These are phyloP conservation scores for Acrobasis suavella DNA, from an alignment of 2,888 invertebrate genomes.

Conservation along the genomic window DNA sequence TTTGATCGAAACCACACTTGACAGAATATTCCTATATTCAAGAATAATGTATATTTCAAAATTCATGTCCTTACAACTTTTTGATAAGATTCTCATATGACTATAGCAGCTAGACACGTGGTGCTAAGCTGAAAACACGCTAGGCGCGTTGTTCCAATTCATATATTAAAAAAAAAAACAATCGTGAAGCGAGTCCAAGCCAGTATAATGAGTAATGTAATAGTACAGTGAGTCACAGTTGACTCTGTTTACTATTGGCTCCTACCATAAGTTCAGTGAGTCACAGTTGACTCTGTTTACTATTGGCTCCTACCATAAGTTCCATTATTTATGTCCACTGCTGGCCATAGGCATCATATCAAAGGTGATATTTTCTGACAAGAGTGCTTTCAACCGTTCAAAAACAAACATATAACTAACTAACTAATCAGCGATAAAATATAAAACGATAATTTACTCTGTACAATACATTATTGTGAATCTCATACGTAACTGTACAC, in stretches of 20 bases:
- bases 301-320: background rate
- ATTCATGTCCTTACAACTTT: too few species aligned
- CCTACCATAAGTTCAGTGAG: background rate
- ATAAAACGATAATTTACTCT: constrained; percentile 41
- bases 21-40: background rate
- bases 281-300: background rate
- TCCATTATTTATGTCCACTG: too few species aligned
- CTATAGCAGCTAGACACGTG: too few species aligned
- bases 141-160: too few species aligned
- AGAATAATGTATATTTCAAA: too few species aligned
- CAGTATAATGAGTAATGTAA: too few species aligned
- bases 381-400: constrained; percentile 15
- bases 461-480: constrained; percentile 65
- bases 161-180: too few species aligned
- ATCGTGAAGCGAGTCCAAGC: too few species aligned
- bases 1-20: constrained; percentile 3
- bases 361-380: background rate
- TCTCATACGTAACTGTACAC: constrained; percentile 82
- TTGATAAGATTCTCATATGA: too few species aligned
- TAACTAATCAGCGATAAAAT: constrained; percentile 17
- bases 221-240: too few species aligned
- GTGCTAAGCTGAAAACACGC: too few species aligned
- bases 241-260: background rate
- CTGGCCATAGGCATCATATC: too few species aligned
- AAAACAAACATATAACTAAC: constrained; percentile 4